Evolutionary conservation across 1,140 invertebrate genomes (phyloP).

Genomic region (Pseudobourletiella spinata): DNA sequence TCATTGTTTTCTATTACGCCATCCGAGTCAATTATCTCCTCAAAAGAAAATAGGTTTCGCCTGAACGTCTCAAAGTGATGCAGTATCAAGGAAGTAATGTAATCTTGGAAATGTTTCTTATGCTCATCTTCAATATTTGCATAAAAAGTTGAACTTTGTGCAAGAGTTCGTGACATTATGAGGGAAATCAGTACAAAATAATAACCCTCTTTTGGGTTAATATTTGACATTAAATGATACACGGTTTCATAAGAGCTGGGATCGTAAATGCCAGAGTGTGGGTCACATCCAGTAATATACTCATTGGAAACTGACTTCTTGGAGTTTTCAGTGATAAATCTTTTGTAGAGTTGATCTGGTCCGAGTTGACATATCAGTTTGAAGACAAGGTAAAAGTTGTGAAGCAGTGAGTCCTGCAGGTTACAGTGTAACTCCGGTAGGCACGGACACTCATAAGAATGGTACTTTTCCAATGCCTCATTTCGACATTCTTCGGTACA

Average conservation of each 20-base stretch:
- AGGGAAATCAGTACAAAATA: not conserved
- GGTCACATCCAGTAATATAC: too few species aligned
- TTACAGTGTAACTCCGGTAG: not conserved
- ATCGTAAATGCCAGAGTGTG: not conserved
- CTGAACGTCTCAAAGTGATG: not conserved
- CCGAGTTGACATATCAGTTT: not conserved
- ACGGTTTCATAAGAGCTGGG: not conserved
- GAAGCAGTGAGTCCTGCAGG: not conserved
- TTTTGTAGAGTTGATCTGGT: not conserved
- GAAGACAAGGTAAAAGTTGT: not conserved
- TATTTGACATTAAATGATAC: not conserved
- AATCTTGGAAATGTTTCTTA: not conserved
- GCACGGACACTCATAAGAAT: not conserved
- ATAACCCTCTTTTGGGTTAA: not conserved
- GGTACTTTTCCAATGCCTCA: not conserved
- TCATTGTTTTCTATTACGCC: too few species aligned
- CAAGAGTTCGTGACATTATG: not conserved
- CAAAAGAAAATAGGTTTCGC: not conserved
- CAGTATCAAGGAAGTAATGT: not conserved
- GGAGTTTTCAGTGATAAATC: not conserved
- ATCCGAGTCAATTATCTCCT: too few species aligned
- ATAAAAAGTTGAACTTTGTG: not conserved
- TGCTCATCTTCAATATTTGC: not conserved
- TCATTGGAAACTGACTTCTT: not conserved
- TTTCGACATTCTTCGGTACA: not conserved